phyloP scores from a whole-genome alignment of 2,113 vertebrate genomes.

The Alethe castanea region DNA sequence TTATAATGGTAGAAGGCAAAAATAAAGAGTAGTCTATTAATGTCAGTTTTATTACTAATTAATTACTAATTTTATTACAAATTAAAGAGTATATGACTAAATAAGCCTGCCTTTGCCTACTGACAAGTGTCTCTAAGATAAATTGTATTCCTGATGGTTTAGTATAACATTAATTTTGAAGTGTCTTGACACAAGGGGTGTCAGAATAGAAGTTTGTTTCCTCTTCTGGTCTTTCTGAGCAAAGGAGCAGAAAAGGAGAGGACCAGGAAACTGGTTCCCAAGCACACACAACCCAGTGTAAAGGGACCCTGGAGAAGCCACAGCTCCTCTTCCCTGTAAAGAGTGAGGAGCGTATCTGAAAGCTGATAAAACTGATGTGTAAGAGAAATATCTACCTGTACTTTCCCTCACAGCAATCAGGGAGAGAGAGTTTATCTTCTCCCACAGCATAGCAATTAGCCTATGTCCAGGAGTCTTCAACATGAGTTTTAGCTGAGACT shows the following conservation, averaged over 20 bases:
- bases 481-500: neutral
- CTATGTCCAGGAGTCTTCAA: neutral
- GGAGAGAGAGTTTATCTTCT: neutral
- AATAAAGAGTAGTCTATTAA: neutral
- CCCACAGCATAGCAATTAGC: neutral
- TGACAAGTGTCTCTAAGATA: neutral
- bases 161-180: neutral
- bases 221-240: neutral
- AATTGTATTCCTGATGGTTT: neutral
- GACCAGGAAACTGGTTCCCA: neutral
- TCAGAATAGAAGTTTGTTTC: neutral
- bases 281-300: neutral
- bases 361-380: neutral
- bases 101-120: neutral
- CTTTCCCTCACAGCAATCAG: neutral
- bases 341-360: neutral
- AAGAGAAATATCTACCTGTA: neutral
- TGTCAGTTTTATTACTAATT: neutral
- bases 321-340: neutral
- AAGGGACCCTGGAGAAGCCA: rapidly evolving
- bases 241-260: neutral
- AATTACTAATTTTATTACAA: too few relatives aligned
- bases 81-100: neutral
- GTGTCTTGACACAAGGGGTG: neutral
- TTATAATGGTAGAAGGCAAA: neutral